phyloP scores from a whole-genome alignment of 2,888 invertebrate genomes.

The Antheraea assamensis region DNA sequence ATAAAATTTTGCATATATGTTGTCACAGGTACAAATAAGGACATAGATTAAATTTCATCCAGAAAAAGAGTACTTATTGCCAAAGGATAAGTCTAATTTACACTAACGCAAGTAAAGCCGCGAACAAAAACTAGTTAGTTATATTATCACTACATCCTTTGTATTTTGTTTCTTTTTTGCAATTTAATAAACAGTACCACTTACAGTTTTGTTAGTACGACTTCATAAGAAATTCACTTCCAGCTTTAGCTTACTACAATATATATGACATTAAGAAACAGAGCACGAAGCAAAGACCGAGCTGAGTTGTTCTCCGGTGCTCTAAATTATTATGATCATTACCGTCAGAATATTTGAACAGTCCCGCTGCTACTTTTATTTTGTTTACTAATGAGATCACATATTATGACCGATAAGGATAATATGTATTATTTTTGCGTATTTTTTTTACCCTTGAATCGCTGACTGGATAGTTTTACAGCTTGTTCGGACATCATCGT shows the following conservation, averaged over 20 bases:
- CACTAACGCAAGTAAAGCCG: too few species aligned
- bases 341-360: conserved; percentile 36
- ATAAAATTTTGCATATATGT: too few species aligned
- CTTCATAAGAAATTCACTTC: conserved; percentile 38
- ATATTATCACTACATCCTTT: not conserved
- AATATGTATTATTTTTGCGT: too few species aligned
- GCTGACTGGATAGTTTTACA: too few species aligned
- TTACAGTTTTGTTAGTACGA: conserved; percentile 2
- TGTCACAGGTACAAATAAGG: too few species aligned
- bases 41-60: too few species aligned
- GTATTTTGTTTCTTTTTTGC: not conserved
- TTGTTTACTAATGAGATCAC: conserved; percentile 23
- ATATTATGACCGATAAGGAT: not conserved
- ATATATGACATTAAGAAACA: conserved; percentile 45
- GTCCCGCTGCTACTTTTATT: conserved; percentile 35
- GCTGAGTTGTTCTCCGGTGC: conserved; percentile 29
- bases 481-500: too few species aligned
- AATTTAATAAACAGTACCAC: not conserved
- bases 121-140: not conserved
- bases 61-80: too few species aligned
- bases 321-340: conserved; percentile 40
- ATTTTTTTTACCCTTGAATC: too few species aligned
- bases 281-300: conserved; percentile 39
- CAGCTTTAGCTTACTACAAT: conserved; percentile 39
- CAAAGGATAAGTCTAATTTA: too few species aligned